phyloP scores from a whole-genome alignment of 2,113 vertebrate species.

The Clarias gariepinus region DNA sequence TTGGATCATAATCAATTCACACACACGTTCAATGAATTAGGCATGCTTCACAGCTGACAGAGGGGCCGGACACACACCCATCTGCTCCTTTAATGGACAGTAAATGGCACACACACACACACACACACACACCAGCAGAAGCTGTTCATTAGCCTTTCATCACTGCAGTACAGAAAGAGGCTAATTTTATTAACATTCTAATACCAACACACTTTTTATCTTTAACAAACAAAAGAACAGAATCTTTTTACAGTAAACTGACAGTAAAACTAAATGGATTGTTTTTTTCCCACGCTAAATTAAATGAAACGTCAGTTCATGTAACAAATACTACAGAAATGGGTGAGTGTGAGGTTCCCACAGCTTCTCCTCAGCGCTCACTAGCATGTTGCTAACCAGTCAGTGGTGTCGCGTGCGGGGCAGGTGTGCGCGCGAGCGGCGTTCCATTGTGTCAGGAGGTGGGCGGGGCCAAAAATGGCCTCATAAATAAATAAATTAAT shows the following conservation, averaged over 20 bases:
- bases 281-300: not conserved
- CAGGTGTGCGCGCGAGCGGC: constrained; percentile 20
- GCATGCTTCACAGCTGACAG: constrained; percentile 68
- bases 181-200: not conserved
- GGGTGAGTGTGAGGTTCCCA: too few relatives aligned
- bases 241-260: not conserved
- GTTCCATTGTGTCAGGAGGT: constrained; percentile 19
- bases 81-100: constrained; percentile 70
- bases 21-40: constrained; percentile 12
- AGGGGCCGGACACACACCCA: constrained; percentile 67
- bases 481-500: not conserved
- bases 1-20: too few relatives aligned
- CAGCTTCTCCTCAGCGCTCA: not conserved
- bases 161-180: not conserved
- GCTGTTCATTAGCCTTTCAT: not conserved
- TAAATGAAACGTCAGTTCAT: not conserved
- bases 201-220: not conserved
- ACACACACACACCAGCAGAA: constrained; percentile 15
- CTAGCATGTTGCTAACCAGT: not conserved
- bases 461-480: not conserved
- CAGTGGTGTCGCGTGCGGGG: not conserved
- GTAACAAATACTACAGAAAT: not conserved
- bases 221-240: not conserved
- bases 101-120: constrained; percentile 51
- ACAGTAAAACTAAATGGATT: too few relatives aligned